A percentile compares a stretch with the other conserved stretches of the same genome.
Evolutionary conservation across 2,113 vertebrate genomes (phyloP).

Genomic region (Hemicordylus capensis): DNA sequence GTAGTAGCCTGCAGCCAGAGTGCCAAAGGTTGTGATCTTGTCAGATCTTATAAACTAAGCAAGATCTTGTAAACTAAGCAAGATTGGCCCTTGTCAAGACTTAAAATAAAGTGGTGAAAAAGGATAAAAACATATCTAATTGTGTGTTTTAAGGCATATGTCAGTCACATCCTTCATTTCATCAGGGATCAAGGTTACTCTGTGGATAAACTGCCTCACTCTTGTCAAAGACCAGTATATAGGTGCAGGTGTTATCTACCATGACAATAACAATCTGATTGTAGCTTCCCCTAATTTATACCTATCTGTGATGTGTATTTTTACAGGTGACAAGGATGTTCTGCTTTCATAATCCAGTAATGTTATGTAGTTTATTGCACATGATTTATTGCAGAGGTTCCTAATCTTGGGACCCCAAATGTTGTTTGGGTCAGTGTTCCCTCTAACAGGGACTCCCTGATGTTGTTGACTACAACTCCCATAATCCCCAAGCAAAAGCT

Average conservation of each 20-base stretch:
- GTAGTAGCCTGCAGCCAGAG: conserved; percentile 3
- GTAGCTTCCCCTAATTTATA: not conserved
- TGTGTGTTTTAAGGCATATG: not conserved
- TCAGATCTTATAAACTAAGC: conserved; percentile 7
- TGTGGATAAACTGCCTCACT: not conserved
- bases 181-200: not conserved
- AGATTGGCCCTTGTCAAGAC: not conserved
- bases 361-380: not conserved
- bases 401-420: too few species aligned
- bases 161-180: not conserved
- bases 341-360: not conserved
- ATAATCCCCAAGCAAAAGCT: too few species aligned
- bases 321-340: not conserved
- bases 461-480: too few species aligned
- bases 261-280: not conserved
- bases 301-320: not conserved
- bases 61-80: conserved; percentile 8
- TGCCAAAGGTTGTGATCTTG: conserved; percentile 1
- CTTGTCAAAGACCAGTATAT: not conserved
- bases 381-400: not conserved
- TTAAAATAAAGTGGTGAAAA: not conserved
- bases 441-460: too few species aligned
- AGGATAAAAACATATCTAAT: not conserved
- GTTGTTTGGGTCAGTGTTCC: too few species aligned
- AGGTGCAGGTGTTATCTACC: not conserved